Conservation (phyloP, 2,797 vertebrate species). For the Neopelma chrysocephalum region DNA sequence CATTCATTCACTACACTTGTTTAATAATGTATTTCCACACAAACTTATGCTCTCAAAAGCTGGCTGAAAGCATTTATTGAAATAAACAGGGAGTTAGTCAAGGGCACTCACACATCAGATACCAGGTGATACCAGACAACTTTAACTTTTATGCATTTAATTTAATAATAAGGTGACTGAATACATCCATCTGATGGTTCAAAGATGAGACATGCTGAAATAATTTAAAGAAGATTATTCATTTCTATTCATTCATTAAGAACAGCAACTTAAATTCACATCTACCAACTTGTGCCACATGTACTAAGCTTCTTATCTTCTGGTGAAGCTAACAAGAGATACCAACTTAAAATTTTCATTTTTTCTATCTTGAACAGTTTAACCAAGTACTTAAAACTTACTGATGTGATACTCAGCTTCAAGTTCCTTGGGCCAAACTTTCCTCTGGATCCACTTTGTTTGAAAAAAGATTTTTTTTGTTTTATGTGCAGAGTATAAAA, state of each 20-base stretch:
- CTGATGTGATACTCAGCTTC: background rate
- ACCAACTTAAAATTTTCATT: background rate
- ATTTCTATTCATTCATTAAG: background rate
- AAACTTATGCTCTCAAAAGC: background rate
- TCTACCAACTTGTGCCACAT: background rate
- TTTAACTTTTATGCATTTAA: background rate
- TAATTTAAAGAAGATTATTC: background rate
- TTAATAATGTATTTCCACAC: background rate
- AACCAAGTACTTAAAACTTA: background rate
- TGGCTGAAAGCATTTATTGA: background rate
- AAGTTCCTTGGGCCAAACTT: background rate
- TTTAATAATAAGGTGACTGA: background rate
- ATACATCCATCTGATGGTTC: background rate
- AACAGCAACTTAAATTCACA: background rate
- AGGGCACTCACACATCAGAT: background rate
- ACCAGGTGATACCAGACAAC: background rate
- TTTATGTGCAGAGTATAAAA: background rate
- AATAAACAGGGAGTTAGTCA: background rate
- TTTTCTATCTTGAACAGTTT: background rate
- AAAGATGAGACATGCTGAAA: background rate
- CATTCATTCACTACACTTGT: background rate
- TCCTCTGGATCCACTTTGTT: background rate
- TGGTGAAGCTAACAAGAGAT: background rate
- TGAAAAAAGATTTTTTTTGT: background rate
- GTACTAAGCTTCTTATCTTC: background rate